Evolutionary conservation across 2,888 invertebrate genomes (phyloP).

Genomic region (Andrena fulva): DNA sequence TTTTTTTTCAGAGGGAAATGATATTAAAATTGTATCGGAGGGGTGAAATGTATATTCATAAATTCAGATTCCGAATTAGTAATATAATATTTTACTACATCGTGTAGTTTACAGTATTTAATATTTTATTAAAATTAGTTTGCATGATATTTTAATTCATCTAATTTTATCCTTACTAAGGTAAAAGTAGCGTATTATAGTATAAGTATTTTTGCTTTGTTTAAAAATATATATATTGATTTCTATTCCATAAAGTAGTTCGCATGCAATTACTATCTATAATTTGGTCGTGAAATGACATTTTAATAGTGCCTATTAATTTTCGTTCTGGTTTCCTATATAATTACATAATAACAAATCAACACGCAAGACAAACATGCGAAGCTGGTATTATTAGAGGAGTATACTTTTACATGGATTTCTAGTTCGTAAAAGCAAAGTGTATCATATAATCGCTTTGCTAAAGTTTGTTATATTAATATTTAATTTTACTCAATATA

Average conservation of each 20-base stretch:
- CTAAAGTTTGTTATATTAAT: neutral
- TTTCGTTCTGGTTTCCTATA: constrained; percentile 1
- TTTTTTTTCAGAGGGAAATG: neutral
- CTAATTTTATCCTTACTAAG: neutral
- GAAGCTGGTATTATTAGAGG: constrained; percentile 1
- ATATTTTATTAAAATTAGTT: neutral
- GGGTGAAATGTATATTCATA: neutral
- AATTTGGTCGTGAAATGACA: neutral
- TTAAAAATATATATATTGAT: neutral
- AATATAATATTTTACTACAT: neutral
- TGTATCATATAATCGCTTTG: neutral
- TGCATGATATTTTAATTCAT: neutral
- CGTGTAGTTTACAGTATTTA: neutral
- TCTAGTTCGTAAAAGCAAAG: neutral
- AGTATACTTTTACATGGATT: neutral
- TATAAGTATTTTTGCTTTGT: neutral
- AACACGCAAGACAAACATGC: constrained; percentile 16
- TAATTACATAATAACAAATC: constrained; percentile 18
- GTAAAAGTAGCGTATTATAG: neutral
- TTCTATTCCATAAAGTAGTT: neutral
- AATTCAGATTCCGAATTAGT: neutral
- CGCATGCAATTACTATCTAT: constrained; percentile 4
- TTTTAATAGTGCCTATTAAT: neutral
- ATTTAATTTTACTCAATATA: neutral
- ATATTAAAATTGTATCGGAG: no score